Percentiles rank a stretch among this genome's conserved stretches.
Evolutionary conservation across 1,140 invertebrate genomes (phyloP).

Genomic region (Megalopta genalis): DNA sequence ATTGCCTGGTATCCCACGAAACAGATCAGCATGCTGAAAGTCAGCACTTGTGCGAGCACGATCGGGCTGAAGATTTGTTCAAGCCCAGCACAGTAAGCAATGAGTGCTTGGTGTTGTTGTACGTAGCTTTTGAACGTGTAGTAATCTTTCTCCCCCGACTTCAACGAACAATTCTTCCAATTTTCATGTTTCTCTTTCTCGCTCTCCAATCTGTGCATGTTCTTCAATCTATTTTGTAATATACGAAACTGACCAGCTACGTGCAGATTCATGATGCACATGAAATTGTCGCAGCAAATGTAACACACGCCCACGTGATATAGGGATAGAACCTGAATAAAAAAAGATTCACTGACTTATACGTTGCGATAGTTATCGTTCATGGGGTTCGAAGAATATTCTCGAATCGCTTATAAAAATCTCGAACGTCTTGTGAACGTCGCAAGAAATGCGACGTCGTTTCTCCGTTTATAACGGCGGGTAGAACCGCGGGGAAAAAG

Average conservation of each 20-base stretch:
- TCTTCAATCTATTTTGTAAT: slow-evolving; percentile 45
- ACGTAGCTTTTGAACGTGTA: slow-evolving; percentile 9
- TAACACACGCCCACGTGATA: slow-evolving; percentile 53
- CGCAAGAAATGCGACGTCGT: no score
- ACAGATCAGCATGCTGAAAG: slow-evolving; percentile 39
- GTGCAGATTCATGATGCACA: slow-evolving; percentile 54
- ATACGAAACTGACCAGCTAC: slow-evolving; percentile 59
- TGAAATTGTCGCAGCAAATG: slow-evolving; percentile 59
- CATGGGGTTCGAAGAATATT: no score
- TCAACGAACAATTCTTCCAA: no score
- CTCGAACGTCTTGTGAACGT: no score
- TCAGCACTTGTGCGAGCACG: slow-evolving; percentile 42
- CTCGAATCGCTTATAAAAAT: no score
- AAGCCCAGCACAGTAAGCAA: slow-evolving; percentile 31
- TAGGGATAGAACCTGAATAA: slow-evolving; percentile 29
- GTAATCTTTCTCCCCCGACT: slow-evolving; percentile 17
- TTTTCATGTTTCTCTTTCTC: not conserved
- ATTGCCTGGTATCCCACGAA: slow-evolving; percentile 45
- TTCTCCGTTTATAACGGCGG: no score
- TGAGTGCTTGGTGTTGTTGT: slow-evolving; percentile 46
- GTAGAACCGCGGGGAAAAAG: no score
- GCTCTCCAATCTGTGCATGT: not conserved
- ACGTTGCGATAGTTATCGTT: no score
- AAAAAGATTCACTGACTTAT: not conserved
- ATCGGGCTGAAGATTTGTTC: slow-evolving; percentile 36